phyloP scores from a whole-genome alignment of 2,113 vertebrate genomes.

The chimpanzee (Pan troglodytes) region NHGRI_mPanTro3-v2.1_pri NC_072408.2:13329501-13330000 shows the following conservation, averaged over 20 bases:
- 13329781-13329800: not conserved
- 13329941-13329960: too few relatives aligned
- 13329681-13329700: too few relatives aligned
- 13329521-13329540: too few relatives aligned
- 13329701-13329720: not conserved
- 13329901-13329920: not conserved
- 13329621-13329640: too few relatives aligned
- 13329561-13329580: fast-evolving
- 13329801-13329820: not conserved
- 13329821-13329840: not conserved
- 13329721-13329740: not conserved
- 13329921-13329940: not conserved
- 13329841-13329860: not conserved
- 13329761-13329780: not conserved
- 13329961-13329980: too few relatives aligned
- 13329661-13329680: too few relatives aligned
- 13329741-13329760: not conserved
- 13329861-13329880: not conserved
- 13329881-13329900: not conserved
- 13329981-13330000: too few relatives aligned
- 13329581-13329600: too few relatives aligned
- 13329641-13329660: too few relatives aligned
- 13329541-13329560: too few relatives aligned
- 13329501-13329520: too few relatives aligned
- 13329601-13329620: too few relatives aligned